Evolutionary conservation across 2,797 vertebrate genomes (phyloP).

Genomic region (Dipus sagitta): DNA sequence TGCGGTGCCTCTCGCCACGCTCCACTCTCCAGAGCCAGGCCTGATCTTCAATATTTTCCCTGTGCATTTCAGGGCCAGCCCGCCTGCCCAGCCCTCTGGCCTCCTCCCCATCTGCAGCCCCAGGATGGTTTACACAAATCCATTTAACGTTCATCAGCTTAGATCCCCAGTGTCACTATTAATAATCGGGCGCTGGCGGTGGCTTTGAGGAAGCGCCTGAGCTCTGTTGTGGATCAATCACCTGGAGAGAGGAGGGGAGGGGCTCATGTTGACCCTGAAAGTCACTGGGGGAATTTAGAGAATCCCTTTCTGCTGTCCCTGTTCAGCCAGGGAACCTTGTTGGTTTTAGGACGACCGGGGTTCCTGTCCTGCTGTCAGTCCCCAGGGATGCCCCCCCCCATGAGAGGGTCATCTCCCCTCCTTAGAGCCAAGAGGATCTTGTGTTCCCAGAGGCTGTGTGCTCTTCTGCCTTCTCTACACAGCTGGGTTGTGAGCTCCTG

Average conservation of each 20-base stretch:
- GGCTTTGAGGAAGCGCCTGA: slow-evolving; percentile 77
- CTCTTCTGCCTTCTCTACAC: no score
- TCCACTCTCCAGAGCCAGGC: slow-evolving; percentile 56
- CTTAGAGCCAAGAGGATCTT: accelerated
- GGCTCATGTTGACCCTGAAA: not conserved
- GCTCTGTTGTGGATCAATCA: not conserved
- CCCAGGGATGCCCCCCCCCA: no score
- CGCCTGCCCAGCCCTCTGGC: not conserved
- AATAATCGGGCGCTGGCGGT: slow-evolving; percentile 78
- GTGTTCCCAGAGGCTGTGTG: not conserved
- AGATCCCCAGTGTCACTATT: slow-evolving; percentile 80
- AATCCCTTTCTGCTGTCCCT: not conserved
- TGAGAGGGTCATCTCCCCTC: not conserved
- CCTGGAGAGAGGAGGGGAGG: not conserved
- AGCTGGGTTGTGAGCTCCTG: not conserved
- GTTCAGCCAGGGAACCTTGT: accelerated
- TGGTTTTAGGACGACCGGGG: not conserved
- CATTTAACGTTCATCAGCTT: slow-evolving; percentile 79
- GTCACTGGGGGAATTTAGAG: not conserved
- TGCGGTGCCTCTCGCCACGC: not conserved
- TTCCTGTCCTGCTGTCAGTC: no score
- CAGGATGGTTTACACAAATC: slow-evolving; percentile 82
- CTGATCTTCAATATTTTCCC: slow-evolving; percentile 37
- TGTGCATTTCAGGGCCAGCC: slow-evolving; percentile 54
- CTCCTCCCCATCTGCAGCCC: slow-evolving; percentile 38